Percentiles rank a stretch among this genome's conserved stretches.
Evolutionary conservation across 2,888 invertebrate species (phyloP).

Genomic region (Tenthredo scrophulariae): DNA sequence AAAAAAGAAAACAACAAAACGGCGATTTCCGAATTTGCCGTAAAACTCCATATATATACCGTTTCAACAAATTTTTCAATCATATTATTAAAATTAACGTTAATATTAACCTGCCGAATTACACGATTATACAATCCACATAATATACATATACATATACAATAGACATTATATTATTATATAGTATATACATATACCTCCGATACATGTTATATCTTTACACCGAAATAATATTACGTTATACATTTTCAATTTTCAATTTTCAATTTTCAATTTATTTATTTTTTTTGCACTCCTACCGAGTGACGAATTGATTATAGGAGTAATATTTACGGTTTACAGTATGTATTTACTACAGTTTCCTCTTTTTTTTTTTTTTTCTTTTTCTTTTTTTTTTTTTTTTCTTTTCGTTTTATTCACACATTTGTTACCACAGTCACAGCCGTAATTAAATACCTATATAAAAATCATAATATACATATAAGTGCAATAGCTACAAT

Average conservation of each 20-base stretch:
- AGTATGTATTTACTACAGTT: conserved; percentile 65
- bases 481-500: conserved; percentile 77
- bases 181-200: conserved; percentile 13
- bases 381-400: conserved; percentile 32
- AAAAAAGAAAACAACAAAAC: background rate
- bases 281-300: background rate
- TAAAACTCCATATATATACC: conserved; percentile 6
- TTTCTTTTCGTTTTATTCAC: conserved; percentile 14
- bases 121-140: conserved; percentile 54
- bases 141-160: conserved; percentile 56
- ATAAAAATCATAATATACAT: conserved; percentile 19
- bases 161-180: conserved; percentile 53
- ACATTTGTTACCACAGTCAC: conserved; percentile 52
- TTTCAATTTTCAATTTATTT: conserved; percentile 21
- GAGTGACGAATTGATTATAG: conserved; percentile 59
- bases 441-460: conserved; percentile 9
- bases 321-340: conserved; percentile 67
- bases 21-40: background rate
- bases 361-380: conserved; percentile 55
- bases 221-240: background rate
- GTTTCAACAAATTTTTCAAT: conserved; percentile 36
- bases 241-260: conserved; percentile 62
- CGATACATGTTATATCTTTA: conserved; percentile 26
- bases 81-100: conserved; percentile 30
- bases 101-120: conserved; percentile 53